Percentiles rank a stretch among this genome's conserved stretches.
Evolutionary conservation across 2,113 vertebrate species (phyloP).

Genomic region (Nycticryphes semicollaris): DNA sequence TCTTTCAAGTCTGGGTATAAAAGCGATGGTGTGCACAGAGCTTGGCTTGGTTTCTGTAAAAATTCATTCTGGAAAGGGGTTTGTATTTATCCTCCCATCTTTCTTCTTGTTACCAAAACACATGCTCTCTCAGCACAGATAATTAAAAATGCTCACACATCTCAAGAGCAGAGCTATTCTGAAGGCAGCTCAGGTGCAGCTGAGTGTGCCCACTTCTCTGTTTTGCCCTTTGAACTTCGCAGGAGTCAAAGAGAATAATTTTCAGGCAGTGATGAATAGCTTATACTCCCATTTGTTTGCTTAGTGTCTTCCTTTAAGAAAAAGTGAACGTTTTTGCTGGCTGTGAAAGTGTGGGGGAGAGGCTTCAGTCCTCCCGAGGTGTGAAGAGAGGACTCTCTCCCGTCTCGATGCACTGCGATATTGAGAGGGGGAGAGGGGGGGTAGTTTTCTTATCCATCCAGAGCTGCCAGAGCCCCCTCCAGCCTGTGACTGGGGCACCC

Average conservation of each 20-base stretch:
- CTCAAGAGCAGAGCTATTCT: background rate
- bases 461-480: background rate
- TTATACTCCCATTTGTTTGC: background rate
- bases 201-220: rapidly evolving
- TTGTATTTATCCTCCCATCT: background rate
- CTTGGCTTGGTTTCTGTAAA: background rate
- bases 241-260: background rate
- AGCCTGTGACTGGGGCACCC: background rate
- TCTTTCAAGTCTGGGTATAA: background rate
- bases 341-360: background rate
- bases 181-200: background rate
- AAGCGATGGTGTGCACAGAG: background rate
- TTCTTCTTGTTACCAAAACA: background rate
- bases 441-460: no score
- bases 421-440: no score
- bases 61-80: background rate
- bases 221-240: background rate
- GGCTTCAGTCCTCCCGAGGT: background rate
- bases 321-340: background rate
- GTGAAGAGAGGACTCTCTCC: background rate
- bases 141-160: background rate
- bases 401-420: rapidly evolving
- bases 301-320: background rate
- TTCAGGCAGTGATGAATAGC: background rate
- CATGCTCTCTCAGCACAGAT: background rate